Percentiles rank a stretch among this genome's conserved stretches.
Evolutionary conservation across 2,888 invertebrate genomes (phyloP).

Genomic region (Blera fallax): DNA sequence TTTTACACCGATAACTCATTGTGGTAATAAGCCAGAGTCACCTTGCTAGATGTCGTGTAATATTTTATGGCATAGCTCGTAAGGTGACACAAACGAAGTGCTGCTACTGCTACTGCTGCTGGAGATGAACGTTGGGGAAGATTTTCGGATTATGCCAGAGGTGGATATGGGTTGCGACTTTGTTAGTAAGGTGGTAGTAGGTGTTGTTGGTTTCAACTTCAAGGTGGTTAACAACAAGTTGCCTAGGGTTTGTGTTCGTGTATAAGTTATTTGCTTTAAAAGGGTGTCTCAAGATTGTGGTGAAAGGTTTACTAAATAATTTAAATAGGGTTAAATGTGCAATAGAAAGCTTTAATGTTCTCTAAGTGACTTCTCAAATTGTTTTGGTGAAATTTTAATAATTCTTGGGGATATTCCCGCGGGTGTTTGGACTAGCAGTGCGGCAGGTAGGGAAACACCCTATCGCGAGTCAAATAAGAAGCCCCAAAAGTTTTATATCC

Average conservation of each 20-base stretch:
- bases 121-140: slow-evolving; percentile 22
- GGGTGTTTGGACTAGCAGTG: background rate
- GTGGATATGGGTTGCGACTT: slow-evolving; percentile 59
- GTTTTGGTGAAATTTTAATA: background rate
- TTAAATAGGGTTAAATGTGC: slow-evolving; percentile 29
- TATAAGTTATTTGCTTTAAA: slow-evolving; percentile 11
- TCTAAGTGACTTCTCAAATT: background rate
- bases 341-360: background rate
- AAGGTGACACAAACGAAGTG: slow-evolving; percentile 66
- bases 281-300: background rate
- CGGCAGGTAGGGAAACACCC: background rate
- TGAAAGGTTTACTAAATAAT: slow-evolving; percentile 21
- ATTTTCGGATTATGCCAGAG: slow-evolving; percentile 50
- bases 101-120: slow-evolving; percentile 16
- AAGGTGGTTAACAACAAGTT: slow-evolving; percentile 55
- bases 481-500: too few relatives aligned
- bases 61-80: slow-evolving; percentile 67
- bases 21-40: slow-evolving; percentile 68
- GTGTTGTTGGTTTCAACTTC: slow-evolving; percentile 37
- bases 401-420: background rate
- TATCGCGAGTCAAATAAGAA: too few relatives aligned
- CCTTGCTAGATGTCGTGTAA: slow-evolving; percentile 69
- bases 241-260: slow-evolving; percentile 20
- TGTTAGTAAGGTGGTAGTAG: slow-evolving; percentile 45
- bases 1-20: slow-evolving; percentile 67